Conservation (phyloP, 2,888 invertebrate species). For the Metopia argyrocephala region DNA sequence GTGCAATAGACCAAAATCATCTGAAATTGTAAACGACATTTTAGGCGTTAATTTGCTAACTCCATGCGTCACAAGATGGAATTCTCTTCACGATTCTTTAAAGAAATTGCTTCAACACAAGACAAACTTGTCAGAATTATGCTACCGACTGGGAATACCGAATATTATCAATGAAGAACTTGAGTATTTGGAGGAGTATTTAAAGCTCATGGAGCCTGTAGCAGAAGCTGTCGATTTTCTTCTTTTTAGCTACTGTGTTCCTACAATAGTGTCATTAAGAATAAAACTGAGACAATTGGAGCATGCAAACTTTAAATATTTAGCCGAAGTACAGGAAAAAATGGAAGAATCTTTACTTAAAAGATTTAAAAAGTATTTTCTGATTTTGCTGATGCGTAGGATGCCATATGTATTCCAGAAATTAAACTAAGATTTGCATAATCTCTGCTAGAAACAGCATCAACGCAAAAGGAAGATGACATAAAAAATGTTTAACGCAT, state of each 20-base stretch:
- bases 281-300: constrained; percentile 21
- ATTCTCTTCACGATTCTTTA: constrained; percentile 37
- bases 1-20: constrained; percentile 42
- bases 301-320: constrained; percentile 12
- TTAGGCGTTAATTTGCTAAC: constrained; percentile 30
- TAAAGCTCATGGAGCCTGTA: constrained; percentile 36
- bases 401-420: neutral
- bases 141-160: constrained; percentile 22
- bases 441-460: neutral
- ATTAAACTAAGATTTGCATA: neutral
- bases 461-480: neutral
- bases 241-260: constrained; percentile 20
- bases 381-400: neutral
- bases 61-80: constrained; percentile 41
- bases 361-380: neutral
- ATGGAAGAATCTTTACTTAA: no score
- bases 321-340: neutral
- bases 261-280: constrained; percentile 29
- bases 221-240: constrained; percentile 44
- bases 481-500: neutral
- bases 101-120: constrained; percentile 26
- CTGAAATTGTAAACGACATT: constrained; percentile 24
- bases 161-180: constrained; percentile 17
- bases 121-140: constrained; percentile 21
- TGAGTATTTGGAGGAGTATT: constrained; percentile 35